Percentiles rank a stretch among this genome's conserved stretches.
These are phyloP conservation scores for Eleutherodactylus coqui DNA, from an alignment of 2,797 vertebrate genomes.

Conservation along the genomic window DNA sequence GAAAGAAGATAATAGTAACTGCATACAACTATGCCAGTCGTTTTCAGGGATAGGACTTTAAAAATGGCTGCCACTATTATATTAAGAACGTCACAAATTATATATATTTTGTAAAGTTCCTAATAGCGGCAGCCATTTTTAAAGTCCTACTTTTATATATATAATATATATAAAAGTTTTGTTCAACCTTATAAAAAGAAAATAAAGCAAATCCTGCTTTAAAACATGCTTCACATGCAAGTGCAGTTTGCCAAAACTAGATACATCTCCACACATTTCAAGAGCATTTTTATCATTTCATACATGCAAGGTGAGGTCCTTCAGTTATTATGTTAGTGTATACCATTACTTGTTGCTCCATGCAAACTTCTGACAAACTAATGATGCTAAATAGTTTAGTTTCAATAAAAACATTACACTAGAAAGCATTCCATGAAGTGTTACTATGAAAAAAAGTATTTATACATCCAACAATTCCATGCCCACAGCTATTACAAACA, in stretches of 20 bases:
- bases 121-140: too few relatives aligned
- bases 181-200: background rate
- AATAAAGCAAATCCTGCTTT: background rate
- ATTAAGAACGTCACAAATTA: too few relatives aligned
- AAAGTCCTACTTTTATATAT: too few relatives aligned
- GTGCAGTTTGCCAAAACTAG: background rate
- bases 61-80: background rate
- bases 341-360: constrained; percentile 1
- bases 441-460: background rate
- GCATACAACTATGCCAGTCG: background rate
- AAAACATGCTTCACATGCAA: constrained; percentile 37
- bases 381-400: background rate
- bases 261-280: background rate
- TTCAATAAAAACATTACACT: background rate
- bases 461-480: background rate
- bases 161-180: background rate
- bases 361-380: constrained; percentile 19
- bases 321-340: background rate
- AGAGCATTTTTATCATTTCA: background rate
- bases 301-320: constrained; percentile 18
- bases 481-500: constrained; percentile 1
- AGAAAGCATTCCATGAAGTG: background rate
- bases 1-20: background rate
- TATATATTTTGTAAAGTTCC: too few relatives aligned
- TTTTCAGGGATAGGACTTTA: background rate